These are phyloP conservation scores for Genyomyrus donnyi DNA, from an alignment of 2,113 vertebrate species.

Conservation along the genomic window DNA sequence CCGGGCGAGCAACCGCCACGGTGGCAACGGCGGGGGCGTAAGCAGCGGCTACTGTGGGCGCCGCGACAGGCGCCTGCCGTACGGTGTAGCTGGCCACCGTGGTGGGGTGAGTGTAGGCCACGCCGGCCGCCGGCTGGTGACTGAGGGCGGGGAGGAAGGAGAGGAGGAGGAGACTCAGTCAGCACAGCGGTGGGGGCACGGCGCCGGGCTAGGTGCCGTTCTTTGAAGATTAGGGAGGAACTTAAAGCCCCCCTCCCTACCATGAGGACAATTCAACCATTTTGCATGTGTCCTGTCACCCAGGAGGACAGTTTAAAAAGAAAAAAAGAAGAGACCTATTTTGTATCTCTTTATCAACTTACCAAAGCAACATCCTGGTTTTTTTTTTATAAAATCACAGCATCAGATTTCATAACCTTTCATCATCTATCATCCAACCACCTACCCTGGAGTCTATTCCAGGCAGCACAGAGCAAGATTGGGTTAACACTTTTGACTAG, in stretches of 20 bases:
- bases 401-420: not conserved
- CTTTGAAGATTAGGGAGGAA: not conserved
- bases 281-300: not conserved
- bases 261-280: not conserved
- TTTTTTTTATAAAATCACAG: not conserved
- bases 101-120: constrained; percentile 95
- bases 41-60: constrained; percentile 87
- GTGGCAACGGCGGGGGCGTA: constrained; percentile 84
- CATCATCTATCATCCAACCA: not conserved
- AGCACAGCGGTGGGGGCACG: not conserved
- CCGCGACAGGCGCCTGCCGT: constrained; percentile 91
- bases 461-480: not conserved
- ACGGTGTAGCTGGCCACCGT: constrained; percentile 98
- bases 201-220: not conserved
- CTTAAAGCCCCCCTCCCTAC: not conserved
- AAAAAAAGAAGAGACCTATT: not conserved
- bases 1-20: constrained; percentile 83
- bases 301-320: not conserved
- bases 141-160: constrained; percentile 47
- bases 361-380: not conserved
- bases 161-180: constrained; percentile 1
- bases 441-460: not conserved
- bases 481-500: not conserved
- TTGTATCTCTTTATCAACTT: not conserved
- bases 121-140: constrained; percentile 90